These are phyloP conservation scores for Lonchura striata DNA, from an alignment of 2,113 vertebrate genomes.

Conservation along the genomic window DNA sequence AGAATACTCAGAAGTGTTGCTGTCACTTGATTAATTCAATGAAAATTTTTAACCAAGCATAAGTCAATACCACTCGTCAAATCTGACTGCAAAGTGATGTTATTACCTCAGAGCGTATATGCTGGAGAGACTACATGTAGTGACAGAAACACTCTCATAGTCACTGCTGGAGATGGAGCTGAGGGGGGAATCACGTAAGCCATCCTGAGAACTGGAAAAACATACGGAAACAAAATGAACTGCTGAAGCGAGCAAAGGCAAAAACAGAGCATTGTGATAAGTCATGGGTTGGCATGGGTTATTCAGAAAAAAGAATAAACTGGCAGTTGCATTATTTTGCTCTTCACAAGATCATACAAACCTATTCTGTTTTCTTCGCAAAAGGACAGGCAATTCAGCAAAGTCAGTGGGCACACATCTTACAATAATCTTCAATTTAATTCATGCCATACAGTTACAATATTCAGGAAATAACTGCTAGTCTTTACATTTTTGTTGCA, in stretches of 20 bases:
- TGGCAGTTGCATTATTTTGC: neutral
- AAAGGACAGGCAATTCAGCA: neutral
- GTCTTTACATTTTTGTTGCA: neutral
- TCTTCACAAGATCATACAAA: conserved; percentile 1
- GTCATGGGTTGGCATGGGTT: neutral
- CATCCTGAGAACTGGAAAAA: conserved; percentile 82
- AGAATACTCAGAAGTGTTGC: conserved; percentile 48
- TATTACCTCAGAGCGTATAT: conserved; percentile 87
- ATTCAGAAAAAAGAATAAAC: neutral
- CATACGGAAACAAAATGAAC: conserved; percentile 69
- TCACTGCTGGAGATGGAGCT: conserved; percentile 91
- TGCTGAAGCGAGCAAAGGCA: conserved; percentile 31
- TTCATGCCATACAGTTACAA: neutral
- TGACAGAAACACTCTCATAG: conserved; percentile 91
- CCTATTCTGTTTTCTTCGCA: neutral
- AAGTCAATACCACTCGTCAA: conserved; percentile 5
- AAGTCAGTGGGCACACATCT: neutral
- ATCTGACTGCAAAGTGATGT: conserved; percentile 40
- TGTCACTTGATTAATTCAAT: conserved; percentile 48
- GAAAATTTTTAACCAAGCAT: conserved; percentile 8
- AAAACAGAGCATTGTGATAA: conserved; percentile 39
- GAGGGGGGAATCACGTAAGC: conserved; percentile 81
- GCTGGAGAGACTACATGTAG: conserved; percentile 91
- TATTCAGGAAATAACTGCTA: neutral
- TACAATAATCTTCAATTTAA: neutral